A percentile compares a stretch with the other conserved stretches of the same genome.
Conservation (phyloP, 2,113 vertebrate species). For the Mellivora capensis region DNA sequence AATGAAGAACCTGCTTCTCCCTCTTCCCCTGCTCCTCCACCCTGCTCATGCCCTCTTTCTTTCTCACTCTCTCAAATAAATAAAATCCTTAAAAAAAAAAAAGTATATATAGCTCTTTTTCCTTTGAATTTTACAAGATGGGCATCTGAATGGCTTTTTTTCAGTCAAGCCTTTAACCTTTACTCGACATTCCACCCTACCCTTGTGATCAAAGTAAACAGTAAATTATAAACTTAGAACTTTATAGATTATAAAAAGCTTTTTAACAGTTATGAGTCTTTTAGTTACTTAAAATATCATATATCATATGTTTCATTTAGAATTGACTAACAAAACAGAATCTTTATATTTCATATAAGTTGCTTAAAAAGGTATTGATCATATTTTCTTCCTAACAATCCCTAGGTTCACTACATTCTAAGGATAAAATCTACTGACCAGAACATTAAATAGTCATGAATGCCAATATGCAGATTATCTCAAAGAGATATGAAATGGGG, state of each 20-base stretch:
- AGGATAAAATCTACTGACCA: not conserved
- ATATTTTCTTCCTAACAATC: not conserved
- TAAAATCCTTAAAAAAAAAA: not conserved
- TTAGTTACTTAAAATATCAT: not conserved
- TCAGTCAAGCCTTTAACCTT: not conserved
- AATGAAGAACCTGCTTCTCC: too few relatives aligned
- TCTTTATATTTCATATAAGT: not conserved
- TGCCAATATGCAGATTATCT: not conserved
- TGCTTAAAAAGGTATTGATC: not conserved
- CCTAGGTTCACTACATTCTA: not conserved
- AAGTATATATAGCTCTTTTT: not conserved
- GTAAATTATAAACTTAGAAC: not conserved
- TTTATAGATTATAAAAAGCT: not conserved
- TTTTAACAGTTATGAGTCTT: not conserved
- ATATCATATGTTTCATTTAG: not conserved
- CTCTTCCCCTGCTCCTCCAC: too few relatives aligned
- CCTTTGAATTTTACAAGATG: not conserved
- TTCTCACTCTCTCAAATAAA: too few relatives aligned
- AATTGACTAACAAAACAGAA: not conserved
- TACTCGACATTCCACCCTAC: not conserved
- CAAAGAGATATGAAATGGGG: not conserved
- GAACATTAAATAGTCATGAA: not conserved
- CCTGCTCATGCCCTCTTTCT: too few relatives aligned
- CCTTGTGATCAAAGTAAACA: not conserved
- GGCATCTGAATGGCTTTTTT: not conserved